Evolutionary conservation across 2,113 vertebrate genomes (phyloP).

Genomic region (Zapornia atra): DNA sequence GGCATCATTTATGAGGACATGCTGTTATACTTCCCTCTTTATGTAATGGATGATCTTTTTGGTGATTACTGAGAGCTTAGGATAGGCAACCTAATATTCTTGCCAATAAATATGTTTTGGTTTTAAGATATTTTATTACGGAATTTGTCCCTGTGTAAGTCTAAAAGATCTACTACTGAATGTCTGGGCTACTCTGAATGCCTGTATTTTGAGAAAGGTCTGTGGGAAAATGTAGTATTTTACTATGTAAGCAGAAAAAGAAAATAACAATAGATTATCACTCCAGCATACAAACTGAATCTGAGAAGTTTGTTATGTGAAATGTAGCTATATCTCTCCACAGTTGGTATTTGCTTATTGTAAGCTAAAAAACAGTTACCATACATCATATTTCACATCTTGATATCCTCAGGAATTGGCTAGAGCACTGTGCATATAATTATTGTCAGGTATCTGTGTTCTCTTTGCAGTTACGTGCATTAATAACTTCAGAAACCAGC

Average conservation of each 20-base stretch:
- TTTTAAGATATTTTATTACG: background rate
- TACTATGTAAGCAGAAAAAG: background rate
- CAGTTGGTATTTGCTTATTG: background rate
- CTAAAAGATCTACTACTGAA: background rate
- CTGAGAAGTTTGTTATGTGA: background rate
- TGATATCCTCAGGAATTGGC: background rate
- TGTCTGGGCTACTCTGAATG: background rate
- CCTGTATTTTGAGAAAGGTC: background rate
- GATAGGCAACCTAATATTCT: background rate
- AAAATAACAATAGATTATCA: background rate
- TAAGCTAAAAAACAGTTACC: background rate
- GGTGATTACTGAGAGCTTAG: background rate
- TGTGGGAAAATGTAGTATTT: background rate
- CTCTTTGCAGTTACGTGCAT: background rate
- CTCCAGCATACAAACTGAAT: background rate
- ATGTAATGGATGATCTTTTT: background rate
- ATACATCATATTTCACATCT: background rate
- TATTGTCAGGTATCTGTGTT: background rate
- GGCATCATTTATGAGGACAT: background rate
- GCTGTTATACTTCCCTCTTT: background rate
- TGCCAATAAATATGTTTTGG: background rate
- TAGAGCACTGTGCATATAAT: background rate
- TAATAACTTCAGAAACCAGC: background rate
- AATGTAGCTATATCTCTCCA: background rate
- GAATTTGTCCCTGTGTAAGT: background rate